phyloP scores from a whole-genome alignment of 1,140 invertebrate genomes.

The Drosophila auraria region DNA sequence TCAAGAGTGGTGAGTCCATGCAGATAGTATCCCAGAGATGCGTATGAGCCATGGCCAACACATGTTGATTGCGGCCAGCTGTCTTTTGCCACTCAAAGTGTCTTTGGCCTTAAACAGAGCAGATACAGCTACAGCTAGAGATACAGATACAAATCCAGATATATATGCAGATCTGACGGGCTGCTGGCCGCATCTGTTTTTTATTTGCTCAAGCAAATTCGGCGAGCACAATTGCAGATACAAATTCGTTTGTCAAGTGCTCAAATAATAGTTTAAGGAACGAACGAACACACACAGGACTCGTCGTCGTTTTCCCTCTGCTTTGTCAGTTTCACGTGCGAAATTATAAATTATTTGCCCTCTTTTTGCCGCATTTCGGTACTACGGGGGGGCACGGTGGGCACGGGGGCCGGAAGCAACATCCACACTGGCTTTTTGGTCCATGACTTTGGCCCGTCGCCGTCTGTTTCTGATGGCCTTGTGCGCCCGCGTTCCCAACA shows the following conservation, averaged over 20 bases:
- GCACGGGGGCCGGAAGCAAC: conserved; percentile 34
- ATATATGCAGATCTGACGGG: conserved; percentile 37
- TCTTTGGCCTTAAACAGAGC: conserved; percentile 28
- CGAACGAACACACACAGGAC: conserved; percentile 7
- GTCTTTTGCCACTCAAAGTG: conserved; percentile 54
- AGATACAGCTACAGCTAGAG: background rate
- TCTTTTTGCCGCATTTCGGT: conserved; percentile 20
- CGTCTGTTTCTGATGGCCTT: conserved; percentile 81
- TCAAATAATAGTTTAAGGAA: conserved; percentile 47
- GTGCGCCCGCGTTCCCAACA: conserved; percentile 45
- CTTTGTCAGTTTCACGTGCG: conserved; percentile 80
- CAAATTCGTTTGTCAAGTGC: conserved; percentile 66
- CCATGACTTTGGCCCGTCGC: conserved; percentile 62
- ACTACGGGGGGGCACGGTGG: background rate
- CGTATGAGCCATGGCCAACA: conserved; percentile 50
- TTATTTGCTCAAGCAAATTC: conserved; percentile 68
- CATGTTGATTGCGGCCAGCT: conserved; percentile 78
- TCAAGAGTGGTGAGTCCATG: conserved; percentile 15
- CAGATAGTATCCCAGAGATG: conserved; percentile 14
- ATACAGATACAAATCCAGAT: conserved; percentile 1
- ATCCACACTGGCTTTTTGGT: conserved; percentile 53
- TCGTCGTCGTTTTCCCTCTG: conserved; percentile 37
- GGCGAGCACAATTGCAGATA: conserved; percentile 49
- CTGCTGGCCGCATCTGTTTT: conserved; percentile 71
- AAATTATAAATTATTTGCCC: conserved; percentile 76